Evolutionary conservation across 2,888 invertebrate species (phyloP), one percentile per base, ranked within the genome.

Genomic region (Strigamia maritima): DNA sequence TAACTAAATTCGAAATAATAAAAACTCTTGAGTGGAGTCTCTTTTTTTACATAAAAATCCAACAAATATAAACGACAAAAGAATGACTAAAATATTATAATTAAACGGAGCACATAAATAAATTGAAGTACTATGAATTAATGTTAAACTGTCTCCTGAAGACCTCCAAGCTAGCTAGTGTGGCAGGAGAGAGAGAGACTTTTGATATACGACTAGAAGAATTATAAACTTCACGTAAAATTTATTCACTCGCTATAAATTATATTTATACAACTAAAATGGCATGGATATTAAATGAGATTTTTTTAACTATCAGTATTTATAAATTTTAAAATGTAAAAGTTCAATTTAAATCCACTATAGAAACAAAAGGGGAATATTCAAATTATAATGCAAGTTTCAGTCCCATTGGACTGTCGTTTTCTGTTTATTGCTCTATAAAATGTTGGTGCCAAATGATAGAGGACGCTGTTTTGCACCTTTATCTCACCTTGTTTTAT

Each of bases 171-270:
- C 19, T n/a, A 54, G 54, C 19, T n/a, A n/a, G 16, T n/a, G n/a
- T 54, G 54, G 54, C 54, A 8, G 19, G 16, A n/a, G n/a, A 12
- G n/a, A 19, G 16, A n/a, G n/a, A 12, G n/a, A 19, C n/a, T n/a
- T 54, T 54, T 54, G 54, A 54, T 54, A 54, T 54, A 54, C 22
- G 54, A 54, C 54, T 19, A 54, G 19, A 16, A 14, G 44, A 44
- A 44, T 44, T 7, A 44, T 44, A 44, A 44, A 44, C 44, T 14
- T 44, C 44, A 44, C 8, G 44, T 54, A 19, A 54, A 54, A 54
- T 54, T 54, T 54, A 54, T 54, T 54, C 54, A 54, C 54, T 54
- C 19, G 54, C 54, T n/a, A 54, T 54, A 54, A 54, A 54, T 54
- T 54, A 54, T 54, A 54, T 54, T 22, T 54, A 19, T 54, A 8